Evolutionary conservation across 1,140 invertebrate genomes (phyloP).

Genomic region (Oreohelix idahoensis): DNA sequence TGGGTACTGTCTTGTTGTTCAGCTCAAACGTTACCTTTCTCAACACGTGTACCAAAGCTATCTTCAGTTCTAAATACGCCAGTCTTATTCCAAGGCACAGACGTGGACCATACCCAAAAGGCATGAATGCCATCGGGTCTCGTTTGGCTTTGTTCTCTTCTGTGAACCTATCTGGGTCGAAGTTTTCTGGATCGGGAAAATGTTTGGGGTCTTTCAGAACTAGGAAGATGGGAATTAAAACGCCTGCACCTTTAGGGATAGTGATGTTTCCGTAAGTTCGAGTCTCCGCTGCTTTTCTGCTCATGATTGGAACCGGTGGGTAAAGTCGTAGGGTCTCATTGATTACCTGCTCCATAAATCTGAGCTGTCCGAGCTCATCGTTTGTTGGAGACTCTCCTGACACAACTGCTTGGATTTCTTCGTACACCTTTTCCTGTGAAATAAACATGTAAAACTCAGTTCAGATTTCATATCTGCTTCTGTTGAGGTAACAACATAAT

Average conservation of each 20-base stretch:
- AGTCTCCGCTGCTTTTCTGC: slow-evolving; percentile 4
- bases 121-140: slow-evolving; percentile 69
- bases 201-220: slow-evolving; percentile 15
- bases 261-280: slow-evolving; percentile 9
- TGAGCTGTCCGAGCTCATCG: slow-evolving; percentile 37
- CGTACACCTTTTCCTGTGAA: background rate
- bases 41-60: slow-evolving; percentile 73
- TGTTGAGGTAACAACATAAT: no score
- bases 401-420: background rate
- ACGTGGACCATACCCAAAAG: slow-evolving; percentile 76
- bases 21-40: slow-evolving; percentile 47
- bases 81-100: slow-evolving; percentile 79
- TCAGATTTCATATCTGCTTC: no score
- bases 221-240: background rate
- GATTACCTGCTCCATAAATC: slow-evolving; percentile 40
- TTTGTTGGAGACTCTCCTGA: slow-evolving; percentile 16
- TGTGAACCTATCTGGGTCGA: slow-evolving; percentile 19
- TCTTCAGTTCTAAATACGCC: slow-evolving; percentile 80
- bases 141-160: slow-evolving; percentile 32
- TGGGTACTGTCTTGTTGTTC: slow-evolving; percentile 53
- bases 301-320: slow-evolving; percentile 26
- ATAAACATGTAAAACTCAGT: no score
- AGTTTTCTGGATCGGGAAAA: slow-evolving; percentile 12
- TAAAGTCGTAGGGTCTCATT: slow-evolving; percentile 33
- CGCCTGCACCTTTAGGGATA: slow-evolving; percentile 2